A percentile compares a stretch with the other conserved stretches of the same genome.
Conservation (phyloP, 2,797 vertebrate genomes). For the Hyperoplus immaculatus region DNA sequence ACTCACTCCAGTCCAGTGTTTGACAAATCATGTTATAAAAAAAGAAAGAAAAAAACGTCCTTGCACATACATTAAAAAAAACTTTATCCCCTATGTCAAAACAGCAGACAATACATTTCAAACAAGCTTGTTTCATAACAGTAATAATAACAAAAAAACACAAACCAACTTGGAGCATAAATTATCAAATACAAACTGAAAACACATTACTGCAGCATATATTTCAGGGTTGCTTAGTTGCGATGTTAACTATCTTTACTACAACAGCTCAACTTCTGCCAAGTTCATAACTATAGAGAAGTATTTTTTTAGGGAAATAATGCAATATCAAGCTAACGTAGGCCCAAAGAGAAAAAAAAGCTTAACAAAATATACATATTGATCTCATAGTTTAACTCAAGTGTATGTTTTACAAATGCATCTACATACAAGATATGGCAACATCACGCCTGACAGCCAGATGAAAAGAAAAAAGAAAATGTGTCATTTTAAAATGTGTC, state of each 20-base stretch:
- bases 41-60: conserved; percentile 77
- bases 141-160: conserved; percentile 87
- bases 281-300: conserved; percentile 78
- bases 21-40: conserved; percentile 97
- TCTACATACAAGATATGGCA: conserved; percentile 84
- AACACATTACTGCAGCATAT: conserved; percentile 99
- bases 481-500: conserved; percentile 58
- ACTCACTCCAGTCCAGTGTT: conserved; percentile 99
- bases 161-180: conserved; percentile 94
- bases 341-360: conserved; percentile 41
- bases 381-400: conserved; percentile 80
- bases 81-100: conserved; percentile 96
- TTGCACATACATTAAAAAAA: conserved; percentile 83
- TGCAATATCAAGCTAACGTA: conserved; percentile 73
- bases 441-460: conserved; percentile 77
- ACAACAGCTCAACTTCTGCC: conserved; percentile 86
- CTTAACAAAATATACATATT: conserved; percentile 82
- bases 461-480: conserved; percentile 60
- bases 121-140: conserved; percentile 95
- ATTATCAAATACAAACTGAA: conserved; percentile 89
- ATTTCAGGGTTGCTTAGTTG: conserved; percentile 93
- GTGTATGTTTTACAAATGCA: conserved; percentile 83
- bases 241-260: conserved; percentile 90
- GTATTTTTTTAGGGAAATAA: conserved; percentile 67
- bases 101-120: conserved; percentile 99